Evolutionary conservation across 2,888 invertebrate species (phyloP), one percentile per base, ranked within the genome.

Genomic region (Synergus itoensis): DNA sequence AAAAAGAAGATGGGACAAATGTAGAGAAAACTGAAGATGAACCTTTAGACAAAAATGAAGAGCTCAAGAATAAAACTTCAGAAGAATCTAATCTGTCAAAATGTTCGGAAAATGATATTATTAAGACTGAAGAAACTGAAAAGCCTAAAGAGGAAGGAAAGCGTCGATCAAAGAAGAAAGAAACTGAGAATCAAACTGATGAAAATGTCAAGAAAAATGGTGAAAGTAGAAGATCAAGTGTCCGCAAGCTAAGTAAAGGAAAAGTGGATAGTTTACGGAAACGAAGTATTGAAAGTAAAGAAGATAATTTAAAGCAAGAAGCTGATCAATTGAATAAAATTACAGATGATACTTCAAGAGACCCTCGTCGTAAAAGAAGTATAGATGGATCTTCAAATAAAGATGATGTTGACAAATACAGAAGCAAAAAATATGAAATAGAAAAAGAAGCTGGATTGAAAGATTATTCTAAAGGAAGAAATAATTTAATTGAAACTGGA

Each of bases 391-490:
- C 82, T 79, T 12, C 81, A 81, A 43, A 84, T 76, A 80, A 84
- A 41, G 85, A 88, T 45, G 82, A 79, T 16, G 75, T 77, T 1
- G 75, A 77, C 7, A 79, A 43, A 76, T 82, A 77, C 18, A 84
- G 82, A 79, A 92, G 86, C 86, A 92, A 41, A 90, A 92, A 2
- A 92, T 92, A 8, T 89, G 89, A 64, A 91, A 90, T 77, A 90
- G 90, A 18, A 90, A 86, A 83, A 92, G 0, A 48, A 14, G 3
- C 4, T 16, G 11, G 16, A 14, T 9, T 21, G 9, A 16, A 48
- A 11, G 36, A 36, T 53, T 7, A 73, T 16, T 60, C 60, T 12
- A 12, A 12, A 60, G 12, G 11, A 60, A 21, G 12, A 1, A 12
- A 21, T 21, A 60, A 12, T 60, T 18, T 21, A 60, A 21, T 4